Evolutionary conservation across 2,888 invertebrate genomes (phyloP).

Genomic region (Venusia cambrica): DNA sequence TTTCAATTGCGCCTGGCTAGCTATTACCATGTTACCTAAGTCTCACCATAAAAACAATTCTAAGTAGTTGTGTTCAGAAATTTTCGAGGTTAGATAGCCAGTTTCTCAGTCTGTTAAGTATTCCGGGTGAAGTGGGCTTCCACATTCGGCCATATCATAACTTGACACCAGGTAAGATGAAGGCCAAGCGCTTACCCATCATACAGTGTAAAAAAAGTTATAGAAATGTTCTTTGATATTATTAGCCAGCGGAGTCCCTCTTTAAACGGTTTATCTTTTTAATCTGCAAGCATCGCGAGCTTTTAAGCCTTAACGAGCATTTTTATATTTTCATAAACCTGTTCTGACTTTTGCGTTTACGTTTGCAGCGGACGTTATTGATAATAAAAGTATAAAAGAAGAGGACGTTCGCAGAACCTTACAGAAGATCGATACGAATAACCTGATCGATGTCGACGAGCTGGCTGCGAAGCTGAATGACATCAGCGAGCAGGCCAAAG

Average conservation of each 20-base stretch:
- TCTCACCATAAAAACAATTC: too few relatives aligned
- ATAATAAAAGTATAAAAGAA: conserved; percentile 33
- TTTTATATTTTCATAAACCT: conserved; percentile 6
- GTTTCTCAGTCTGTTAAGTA: too few relatives aligned
- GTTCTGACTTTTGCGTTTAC: not conserved
- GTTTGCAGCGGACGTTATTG: conserved; percentile 35
- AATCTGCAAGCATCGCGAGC: conserved; percentile 3
- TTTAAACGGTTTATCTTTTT: conserved; percentile 3
- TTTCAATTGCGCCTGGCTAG: too few relatives aligned
- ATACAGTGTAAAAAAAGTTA: too few relatives aligned
- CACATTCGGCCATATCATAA: too few relatives aligned
- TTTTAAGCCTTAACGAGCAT: conserved; percentile 2
- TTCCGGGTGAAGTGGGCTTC: too few relatives aligned
- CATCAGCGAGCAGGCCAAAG: conserved; percentile 28
- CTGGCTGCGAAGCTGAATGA: conserved; percentile 35
- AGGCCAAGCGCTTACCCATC: too few relatives aligned
- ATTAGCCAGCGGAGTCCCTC: conserved; percentile 1
- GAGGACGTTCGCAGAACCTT: conserved; percentile 38
- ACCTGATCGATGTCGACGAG: conserved; percentile 36
- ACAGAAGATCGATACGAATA: conserved; percentile 34
- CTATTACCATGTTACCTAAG: too few relatives aligned
- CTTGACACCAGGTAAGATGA: too few relatives aligned
- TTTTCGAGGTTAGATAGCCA: too few relatives aligned
- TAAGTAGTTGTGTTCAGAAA: too few relatives aligned
- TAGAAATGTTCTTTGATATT: conserved; percentile 4